A percentile compares a stretch with the other conserved stretches of the same genome.
phyloP scores from a whole-genome alignment of 2,888 invertebrate species.

The Eupithecia inturbata region DNA sequence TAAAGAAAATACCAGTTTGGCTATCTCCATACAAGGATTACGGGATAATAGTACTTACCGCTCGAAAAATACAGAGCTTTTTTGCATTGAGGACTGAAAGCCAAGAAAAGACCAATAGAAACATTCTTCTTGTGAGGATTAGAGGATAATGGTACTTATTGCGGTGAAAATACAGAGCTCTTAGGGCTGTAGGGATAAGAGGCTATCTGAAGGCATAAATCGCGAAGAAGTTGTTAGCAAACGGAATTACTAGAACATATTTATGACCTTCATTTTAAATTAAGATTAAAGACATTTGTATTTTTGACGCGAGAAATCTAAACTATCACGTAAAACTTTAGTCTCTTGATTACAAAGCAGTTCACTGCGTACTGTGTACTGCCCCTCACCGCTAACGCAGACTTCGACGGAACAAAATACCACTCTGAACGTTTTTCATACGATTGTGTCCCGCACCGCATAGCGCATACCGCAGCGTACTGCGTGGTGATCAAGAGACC shows the following conservation, averaged over 20 bases:
- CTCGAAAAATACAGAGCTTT: conserved; percentile 16
- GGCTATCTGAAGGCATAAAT: conserved; percentile 6
- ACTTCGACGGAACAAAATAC: too few relatives aligned
- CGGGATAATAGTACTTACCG: conserved; percentile 27
- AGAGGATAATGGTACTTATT: conserved; percentile 8
- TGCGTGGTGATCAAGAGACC: too few relatives aligned
- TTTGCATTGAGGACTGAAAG: conserved; percentile 19
- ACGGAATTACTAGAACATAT: conserved; percentile 11
- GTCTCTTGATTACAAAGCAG: too few relatives aligned
- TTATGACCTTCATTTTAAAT: background rate
- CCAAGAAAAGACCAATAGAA: conserved; percentile 9
- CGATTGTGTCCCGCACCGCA: too few relatives aligned
- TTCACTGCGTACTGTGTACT: too few relatives aligned
- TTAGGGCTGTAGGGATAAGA: background rate
- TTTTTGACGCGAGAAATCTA: too few relatives aligned
- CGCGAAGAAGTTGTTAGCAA: conserved; percentile 5
- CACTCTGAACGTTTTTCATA: too few relatives aligned
- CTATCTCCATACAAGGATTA: conserved; percentile 16
- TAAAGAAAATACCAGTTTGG: conserved; percentile 32
- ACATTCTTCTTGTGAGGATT: conserved; percentile 5
- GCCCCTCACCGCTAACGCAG: too few relatives aligned
- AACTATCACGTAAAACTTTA: too few relatives aligned
- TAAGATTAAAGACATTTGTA: too few relatives aligned
- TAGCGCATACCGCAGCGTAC: too few relatives aligned
- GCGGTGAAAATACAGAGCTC: background rate